A percentile compares a stretch with the other conserved stretches of the same genome.
phyloP scores from a whole-genome alignment of 2,888 invertebrate genomes.

The Andrena praecox region DNA sequence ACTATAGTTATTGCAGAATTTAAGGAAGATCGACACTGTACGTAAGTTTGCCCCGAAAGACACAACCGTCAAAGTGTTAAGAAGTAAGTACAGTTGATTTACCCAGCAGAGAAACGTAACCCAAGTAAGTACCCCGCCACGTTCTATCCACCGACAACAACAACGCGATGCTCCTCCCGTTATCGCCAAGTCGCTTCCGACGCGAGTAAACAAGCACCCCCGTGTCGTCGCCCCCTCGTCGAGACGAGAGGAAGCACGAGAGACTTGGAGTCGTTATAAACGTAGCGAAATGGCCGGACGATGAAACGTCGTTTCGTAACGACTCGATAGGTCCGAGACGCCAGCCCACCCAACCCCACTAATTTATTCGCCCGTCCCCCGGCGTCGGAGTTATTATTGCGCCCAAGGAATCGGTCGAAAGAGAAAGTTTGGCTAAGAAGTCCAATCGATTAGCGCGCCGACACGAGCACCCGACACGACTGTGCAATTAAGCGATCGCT shows the following conservation, averaged over 20 bases:
- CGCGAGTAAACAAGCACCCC: not conserved
- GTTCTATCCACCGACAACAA: no score
- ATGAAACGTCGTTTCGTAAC: slow-evolving; percentile 12
- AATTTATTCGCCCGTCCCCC: slow-evolving; percentile 53
- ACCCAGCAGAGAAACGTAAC: no score
- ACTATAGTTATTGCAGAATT: no score
- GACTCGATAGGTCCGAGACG: slow-evolving; percentile 17
- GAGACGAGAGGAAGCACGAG: not conserved
- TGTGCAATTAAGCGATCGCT: slow-evolving; percentile 62
- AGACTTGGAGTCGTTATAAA: slow-evolving; percentile 10
- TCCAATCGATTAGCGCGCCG: slow-evolving; percentile 65
- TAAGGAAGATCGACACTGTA: no score
- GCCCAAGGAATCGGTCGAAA: slow-evolving; percentile 45
- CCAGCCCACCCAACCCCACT: slow-evolving; percentile 15
- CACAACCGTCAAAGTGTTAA: no score
- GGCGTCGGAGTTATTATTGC: slow-evolving; percentile 57
- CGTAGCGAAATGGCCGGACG: slow-evolving; percentile 2
- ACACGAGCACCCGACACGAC: slow-evolving; percentile 65
- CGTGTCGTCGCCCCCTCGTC: not conserved
- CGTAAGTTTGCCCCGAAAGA: no score
- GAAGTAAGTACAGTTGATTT: no score
- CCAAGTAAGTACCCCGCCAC: no score
- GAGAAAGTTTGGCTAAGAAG: slow-evolving; percentile 65
- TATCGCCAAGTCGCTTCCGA: not conserved
- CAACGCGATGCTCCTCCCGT: no score